Base-by-base conservation (phyloP, 2,888 invertebrate genomes). In the Andrena dorsata region DNA sequence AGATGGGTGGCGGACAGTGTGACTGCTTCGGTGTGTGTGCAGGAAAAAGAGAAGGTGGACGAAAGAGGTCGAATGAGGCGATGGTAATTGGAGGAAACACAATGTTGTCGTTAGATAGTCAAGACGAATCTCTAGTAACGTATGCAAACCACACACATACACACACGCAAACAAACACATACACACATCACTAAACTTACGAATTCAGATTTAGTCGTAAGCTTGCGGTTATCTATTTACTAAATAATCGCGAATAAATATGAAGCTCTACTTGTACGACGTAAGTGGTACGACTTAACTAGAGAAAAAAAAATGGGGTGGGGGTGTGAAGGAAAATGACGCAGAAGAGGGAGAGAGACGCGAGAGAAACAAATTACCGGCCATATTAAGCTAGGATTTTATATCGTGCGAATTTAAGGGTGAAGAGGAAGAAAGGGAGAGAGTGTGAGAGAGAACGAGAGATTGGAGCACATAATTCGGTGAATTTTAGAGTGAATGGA, bases 351-450 rank as follows among this genome's bases (percentile, higher is more conserved):
- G 41, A 64, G 76, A 82, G 66, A 73, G 41, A 82, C 61, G 84
- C 66, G 69, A 84, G 85, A 82, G 85, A 89, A 88, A 88, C 79
- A 92, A 90, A 91, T 91, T 90, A 92, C 91, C 92, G 92, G 92
- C 92, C 92, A 92, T 91, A 90, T 88, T 91, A 90, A 92, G 87
- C 82, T 91, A 91, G 88, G 90, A 87, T 91, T 91, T 92, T 92
- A 90, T 91, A 92, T 90, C 86, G 86, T 85, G 90, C 90, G 85
- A 87, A 89, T 89, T 74, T 85, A 83, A 80, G 73, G 79, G 63
- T 65, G 80, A 32, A 69, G 65, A 77, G 49, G 16, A 41, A 41
- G 41, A 41, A 41, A 41, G 41, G 41, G 41, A 41, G 41, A 41
- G 41, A 41, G 41, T 41, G 41, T 41, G 41, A 41, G 41, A 41